Evolutionary conservation across 2,797 vertebrate species (phyloP).

Genomic region (Cheirogaleus major): DNA sequence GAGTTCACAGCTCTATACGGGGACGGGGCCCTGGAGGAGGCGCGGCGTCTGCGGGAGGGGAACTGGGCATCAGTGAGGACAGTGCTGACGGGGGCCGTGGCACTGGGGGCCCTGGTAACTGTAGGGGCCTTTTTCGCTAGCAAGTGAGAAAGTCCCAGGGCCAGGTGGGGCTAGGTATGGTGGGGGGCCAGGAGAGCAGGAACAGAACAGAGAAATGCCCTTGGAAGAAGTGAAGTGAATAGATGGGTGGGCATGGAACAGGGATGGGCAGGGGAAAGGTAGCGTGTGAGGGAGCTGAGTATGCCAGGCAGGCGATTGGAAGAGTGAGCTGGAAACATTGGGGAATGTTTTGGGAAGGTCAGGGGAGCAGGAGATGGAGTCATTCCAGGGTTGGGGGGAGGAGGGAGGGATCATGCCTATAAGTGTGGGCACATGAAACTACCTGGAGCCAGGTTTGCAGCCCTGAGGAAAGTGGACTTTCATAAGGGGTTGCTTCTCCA

Average conservation of each 20-base stretch:
- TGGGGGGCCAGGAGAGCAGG: conserved; percentile 62
- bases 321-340: conserved; percentile 42
- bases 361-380: conserved; percentile 38
- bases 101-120: conserved; percentile 84
- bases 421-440: background rate
- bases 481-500: background rate
- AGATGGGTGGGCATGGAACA: conserved; percentile 15
- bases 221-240: conserved; percentile 62
- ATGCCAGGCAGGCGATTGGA: conserved; percentile 41
- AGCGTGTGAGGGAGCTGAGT: conserved; percentile 17
- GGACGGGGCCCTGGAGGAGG: conserved; percentile 85
- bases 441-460: background rate
- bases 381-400: conserved; percentile 23
- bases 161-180: conserved; percentile 66
- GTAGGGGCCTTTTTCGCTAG: conserved; percentile 85
- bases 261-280: conserved; percentile 5
- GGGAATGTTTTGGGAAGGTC: conserved; percentile 37
- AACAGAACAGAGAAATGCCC: conserved; percentile 63
- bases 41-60: conserved; percentile 83
- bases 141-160: conserved; percentile 79
- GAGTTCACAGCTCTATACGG: conserved; percentile 84
- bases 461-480: conserved; percentile 29
- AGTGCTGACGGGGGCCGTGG: conserved; percentile 83
- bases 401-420: conserved; percentile 15
- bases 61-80: conserved; percentile 85